Evolutionary conservation across 2,888 invertebrate genomes (phyloP).

Genomic region (Plutella xylostella): DNA sequence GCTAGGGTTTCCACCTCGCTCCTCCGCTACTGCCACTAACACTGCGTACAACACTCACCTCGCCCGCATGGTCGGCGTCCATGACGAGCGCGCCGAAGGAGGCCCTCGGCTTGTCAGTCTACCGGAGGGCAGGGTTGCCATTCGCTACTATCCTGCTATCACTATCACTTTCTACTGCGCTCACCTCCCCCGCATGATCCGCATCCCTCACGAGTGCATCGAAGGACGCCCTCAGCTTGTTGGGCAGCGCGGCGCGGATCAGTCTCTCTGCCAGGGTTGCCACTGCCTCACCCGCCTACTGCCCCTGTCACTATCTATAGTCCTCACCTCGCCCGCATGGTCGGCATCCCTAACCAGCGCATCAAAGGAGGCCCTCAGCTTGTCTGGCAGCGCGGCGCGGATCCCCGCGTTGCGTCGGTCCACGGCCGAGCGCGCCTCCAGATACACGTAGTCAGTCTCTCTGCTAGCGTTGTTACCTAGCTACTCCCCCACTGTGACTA

Average conservation of each 20-base stretch:
- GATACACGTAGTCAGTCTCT: constrained; percentile 93
- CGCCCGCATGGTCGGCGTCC: constrained; percentile 75
- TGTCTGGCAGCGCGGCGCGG: background rate
- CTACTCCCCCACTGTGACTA: too few relatives aligned
- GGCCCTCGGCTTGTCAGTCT: too few relatives aligned
- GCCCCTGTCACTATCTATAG: too few relatives aligned
- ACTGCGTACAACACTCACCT: too few relatives aligned
- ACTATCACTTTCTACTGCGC: constrained; percentile 17
- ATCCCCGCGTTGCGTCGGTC: constrained; percentile 69
- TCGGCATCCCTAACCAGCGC: constrained; percentile 80
- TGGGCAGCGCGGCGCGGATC: background rate
- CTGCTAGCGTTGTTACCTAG: too few relatives aligned
- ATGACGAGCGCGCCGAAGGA: constrained; percentile 81
- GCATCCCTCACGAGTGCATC: constrained; percentile 81
- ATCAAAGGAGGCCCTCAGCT: constrained; percentile 76
- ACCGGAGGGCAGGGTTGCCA: too few relatives aligned
- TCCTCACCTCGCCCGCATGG: constrained; percentile 65
- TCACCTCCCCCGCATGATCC: constrained; percentile 70
- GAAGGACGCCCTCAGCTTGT: constrained; percentile 74
- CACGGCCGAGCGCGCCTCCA: constrained; percentile 80
- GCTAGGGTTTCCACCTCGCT: too few relatives aligned
- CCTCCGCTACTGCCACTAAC: too few relatives aligned
- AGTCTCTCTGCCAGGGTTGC: too few relatives aligned
- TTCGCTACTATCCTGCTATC: too few relatives aligned
- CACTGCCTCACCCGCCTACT: too few relatives aligned